Evolutionary conservation across 2,797 vertebrate genomes (phyloP), one percentile per base, ranked within the genome.

Genomic region (Premnoplex brunnescens): DNA sequence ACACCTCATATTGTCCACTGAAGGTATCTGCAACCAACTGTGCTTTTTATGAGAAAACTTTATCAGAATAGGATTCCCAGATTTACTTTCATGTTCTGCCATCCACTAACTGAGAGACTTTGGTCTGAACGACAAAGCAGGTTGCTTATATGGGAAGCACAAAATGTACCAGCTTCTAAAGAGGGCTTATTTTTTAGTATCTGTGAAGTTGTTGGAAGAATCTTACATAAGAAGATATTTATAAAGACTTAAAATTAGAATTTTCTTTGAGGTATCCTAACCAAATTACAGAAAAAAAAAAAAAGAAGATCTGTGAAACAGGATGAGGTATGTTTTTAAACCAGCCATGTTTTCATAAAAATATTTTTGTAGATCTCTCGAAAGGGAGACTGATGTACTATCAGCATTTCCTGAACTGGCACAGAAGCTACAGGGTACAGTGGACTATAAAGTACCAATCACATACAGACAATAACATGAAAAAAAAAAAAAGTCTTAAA

Each of bases 171-270:
- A 54, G 79, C 51, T 91, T 91, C 78, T 88, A 67, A 62, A 89
- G 62, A 74, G 27, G 44, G 48, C 81, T 91, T 92, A 89, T 80
- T 83, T 89, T 86, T 86, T 30, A 91, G 77, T 77, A 87, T 87
- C 81, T 96, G 91, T 82, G 92, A 94, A 91, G 89, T 18, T 91
- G 77, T 19, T 88, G 77, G 77, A 80, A 93, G 59, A 68, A 88
- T 76, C 71, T 93, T 95, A 91, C 69, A 82, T 88, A 94, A 96
- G 51, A 75, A 82, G 77, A 63, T 95, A 95, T 91, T 92, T 91
- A 94, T 90, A 95, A 95, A 32, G 46, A 91, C 51, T 86, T 82
- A 78, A 89, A 93, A 85, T 84, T 64, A 93, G 83, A 59, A 48
- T 79, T 94, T 95, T 89, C 81, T 91, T 87, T 89, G 77, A 95